phyloP scores from a whole-genome alignment of 2,797 vertebrate genomes.

The Paramormyrops hopkinsi region DNA sequence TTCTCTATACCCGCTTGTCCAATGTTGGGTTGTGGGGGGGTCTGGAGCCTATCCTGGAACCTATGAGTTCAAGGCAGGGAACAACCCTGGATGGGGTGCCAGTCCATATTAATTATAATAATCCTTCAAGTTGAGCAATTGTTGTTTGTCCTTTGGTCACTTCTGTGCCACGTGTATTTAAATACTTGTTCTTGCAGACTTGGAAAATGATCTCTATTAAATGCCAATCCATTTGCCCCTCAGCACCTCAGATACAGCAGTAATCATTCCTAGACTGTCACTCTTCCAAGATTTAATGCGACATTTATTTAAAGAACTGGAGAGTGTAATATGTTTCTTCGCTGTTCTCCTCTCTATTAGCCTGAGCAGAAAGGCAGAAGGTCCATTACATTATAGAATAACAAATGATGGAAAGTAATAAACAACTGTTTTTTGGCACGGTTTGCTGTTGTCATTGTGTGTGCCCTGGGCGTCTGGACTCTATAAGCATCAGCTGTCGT shows the following conservation, averaged over 20 bases:
- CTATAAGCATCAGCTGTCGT: background rate
- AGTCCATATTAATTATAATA: background rate
- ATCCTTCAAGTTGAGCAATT: background rate
- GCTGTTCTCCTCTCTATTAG: background rate
- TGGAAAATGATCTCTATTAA: background rate
- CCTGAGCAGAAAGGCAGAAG: background rate
- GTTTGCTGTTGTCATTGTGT: background rate
- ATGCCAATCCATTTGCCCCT: background rate
- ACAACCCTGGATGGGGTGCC: background rate
- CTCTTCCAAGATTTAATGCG: background rate
- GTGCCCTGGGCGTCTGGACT: background rate
- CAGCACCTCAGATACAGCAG: background rate
- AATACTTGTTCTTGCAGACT: background rate
- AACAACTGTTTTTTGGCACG: background rate
- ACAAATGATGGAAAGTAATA: background rate
- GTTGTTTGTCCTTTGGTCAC: background rate
- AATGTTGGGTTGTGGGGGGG: background rate
- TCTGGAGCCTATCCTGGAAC: background rate
- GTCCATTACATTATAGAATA: constrained; percentile 5
- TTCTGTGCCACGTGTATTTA: background rate
- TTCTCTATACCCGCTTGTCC: background rate
- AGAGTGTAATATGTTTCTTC: background rate
- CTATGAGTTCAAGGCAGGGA: background rate
- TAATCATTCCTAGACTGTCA: background rate
- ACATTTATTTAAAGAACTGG: constrained; percentile 12